Conservation (phyloP, 2,797 vertebrate species). For the Pachyuromys duprasi region DNA sequence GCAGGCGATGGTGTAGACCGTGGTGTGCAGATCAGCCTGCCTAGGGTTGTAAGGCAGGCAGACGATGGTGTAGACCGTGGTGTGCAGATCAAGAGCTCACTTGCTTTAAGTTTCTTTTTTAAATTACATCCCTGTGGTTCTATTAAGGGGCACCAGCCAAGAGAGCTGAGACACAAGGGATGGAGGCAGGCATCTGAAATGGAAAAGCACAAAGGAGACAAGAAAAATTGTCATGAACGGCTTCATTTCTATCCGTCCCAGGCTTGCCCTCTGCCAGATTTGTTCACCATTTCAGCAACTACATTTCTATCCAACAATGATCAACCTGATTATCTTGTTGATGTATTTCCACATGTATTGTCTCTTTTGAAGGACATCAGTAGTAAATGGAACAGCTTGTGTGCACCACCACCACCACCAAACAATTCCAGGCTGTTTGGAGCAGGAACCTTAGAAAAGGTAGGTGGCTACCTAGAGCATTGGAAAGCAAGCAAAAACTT, state of each 20-base stretch:
- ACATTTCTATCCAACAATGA: not conserved
- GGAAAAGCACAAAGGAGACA: not conserved
- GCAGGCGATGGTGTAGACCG: not conserved
- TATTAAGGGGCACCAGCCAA: not conserved
- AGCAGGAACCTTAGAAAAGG: slow-evolving; percentile 58
- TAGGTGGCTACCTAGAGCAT: not conserved
- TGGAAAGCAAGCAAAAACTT: slow-evolving; percentile 53
- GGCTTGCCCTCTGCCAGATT: not conserved
- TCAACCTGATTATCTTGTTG: not conserved
- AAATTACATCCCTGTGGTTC: not conserved
- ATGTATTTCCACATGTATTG: slow-evolving; percentile 33
- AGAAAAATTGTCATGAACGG: not conserved
- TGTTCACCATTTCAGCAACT: not conserved
- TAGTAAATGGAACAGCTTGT: not conserved
- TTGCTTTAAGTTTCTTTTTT: slow-evolving; percentile 28
- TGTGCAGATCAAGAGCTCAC: not conserved
- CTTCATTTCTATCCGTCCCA: not conserved
- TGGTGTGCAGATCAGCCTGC: not conserved
- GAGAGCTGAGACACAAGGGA: not conserved
- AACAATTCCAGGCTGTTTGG: not conserved
- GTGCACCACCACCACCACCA: not conserved
- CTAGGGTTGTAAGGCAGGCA: not conserved
- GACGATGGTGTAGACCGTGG: not conserved
- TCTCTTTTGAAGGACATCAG: not conserved
- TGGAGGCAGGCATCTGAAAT: not conserved